Evolutionary conservation across 2,888 invertebrate species (phyloP).

Genomic region (Notodonta ziczac): DNA sequence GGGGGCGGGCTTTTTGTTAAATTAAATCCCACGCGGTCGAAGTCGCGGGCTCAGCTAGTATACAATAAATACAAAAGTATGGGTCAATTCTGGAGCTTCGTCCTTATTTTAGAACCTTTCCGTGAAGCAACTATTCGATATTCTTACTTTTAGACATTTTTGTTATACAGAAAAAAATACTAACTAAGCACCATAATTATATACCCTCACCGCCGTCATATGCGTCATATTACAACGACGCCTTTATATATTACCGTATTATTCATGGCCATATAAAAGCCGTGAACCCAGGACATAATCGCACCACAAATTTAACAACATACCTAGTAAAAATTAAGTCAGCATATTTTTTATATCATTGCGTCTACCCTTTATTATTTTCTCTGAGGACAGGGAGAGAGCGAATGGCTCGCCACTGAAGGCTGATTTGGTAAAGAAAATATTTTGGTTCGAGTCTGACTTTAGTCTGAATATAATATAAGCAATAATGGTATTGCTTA

Average conservation of each 20-base stretch:
- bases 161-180: background rate
- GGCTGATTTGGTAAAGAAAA: background rate
- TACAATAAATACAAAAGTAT: no score
- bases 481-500: no score
- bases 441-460: background rate
- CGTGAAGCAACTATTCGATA: no score
- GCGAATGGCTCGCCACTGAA: background rate
- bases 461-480: no score
- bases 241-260: slow-evolving; percentile 46
- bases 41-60: no score
- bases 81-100: no score
- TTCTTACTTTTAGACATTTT: no score
- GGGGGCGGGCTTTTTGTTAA: no score
- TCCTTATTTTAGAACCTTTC: no score
- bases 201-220: no score
- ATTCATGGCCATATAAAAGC: slow-evolving; percentile 43
- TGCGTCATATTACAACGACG: slow-evolving; percentile 31
- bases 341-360: slow-evolving; percentile 30
- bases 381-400: background rate
- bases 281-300: slow-evolving; percentile 27
- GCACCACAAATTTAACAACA: slow-evolving; percentile 38
- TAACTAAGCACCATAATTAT: slow-evolving; percentile 26
- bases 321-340: slow-evolving; percentile 32
- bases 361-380: slow-evolving; percentile 25
- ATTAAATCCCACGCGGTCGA: no score